These are phyloP conservation scores for Cataglyphis cursor DNA, from an alignment of 2,888 invertebrate genomes.

Conservation along the genomic window DNA sequence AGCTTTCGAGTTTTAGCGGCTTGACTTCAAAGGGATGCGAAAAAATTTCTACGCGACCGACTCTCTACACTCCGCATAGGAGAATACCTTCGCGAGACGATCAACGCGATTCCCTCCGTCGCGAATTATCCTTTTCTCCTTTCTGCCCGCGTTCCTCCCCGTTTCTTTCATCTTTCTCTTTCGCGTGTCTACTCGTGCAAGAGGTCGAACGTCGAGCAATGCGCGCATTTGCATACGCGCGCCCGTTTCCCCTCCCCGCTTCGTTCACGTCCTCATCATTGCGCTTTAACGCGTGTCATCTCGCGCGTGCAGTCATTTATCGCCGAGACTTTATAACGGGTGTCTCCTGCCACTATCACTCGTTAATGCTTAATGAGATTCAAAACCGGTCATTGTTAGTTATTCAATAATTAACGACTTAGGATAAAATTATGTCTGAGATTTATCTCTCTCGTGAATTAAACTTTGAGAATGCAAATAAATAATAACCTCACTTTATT, in stretches of 20 bases:
- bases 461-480: background rate
- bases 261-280: conserved; percentile 36
- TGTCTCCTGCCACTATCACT: background rate
- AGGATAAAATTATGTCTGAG: background rate
- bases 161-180: background rate
- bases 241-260: background rate
- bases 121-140: conserved; percentile 16
- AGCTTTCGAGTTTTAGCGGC: conserved; percentile 52
- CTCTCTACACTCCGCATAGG: conserved; percentile 37
- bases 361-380: background rate
- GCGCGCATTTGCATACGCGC: conserved; percentile 57
- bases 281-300: conserved; percentile 5
- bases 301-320: conserved; percentile 32
- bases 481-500: background rate
- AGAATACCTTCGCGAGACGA: conserved; percentile 66
- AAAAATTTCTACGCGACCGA: conserved; percentile 64
- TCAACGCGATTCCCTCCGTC: conserved; percentile 52
- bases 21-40: conserved; percentile 64
- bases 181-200: conserved; percentile 30
- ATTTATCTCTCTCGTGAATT: background rate
- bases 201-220: conserved; percentile 44
- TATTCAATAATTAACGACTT: background rate
- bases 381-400: background rate
- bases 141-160: background rate
- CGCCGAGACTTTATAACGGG: background rate